These are phyloP conservation scores for Antheraea assamensis DNA, from an alignment of 2,888 invertebrate species.

Conservation along the genomic window DNA sequence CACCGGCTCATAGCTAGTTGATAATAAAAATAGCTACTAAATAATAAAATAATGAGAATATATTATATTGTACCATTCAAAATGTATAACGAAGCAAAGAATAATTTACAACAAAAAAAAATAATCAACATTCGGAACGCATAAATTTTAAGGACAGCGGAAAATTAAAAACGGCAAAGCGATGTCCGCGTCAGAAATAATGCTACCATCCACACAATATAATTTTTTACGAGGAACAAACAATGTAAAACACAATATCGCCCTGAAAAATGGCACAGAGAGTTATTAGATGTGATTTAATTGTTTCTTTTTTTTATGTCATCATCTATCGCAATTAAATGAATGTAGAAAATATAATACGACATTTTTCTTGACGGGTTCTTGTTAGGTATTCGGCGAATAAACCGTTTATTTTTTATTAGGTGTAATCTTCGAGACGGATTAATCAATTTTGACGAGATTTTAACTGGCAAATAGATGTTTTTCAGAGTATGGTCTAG, in stretches of 20 bases:
- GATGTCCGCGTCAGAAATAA: conserved; percentile 6
- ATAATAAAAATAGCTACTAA: too few relatives aligned
- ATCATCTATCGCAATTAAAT: conserved; percentile 3
- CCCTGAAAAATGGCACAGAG: conserved; percentile 29
- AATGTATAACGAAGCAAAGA: neutral
- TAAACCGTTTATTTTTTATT: too few relatives aligned
- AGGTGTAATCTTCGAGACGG: too few relatives aligned
- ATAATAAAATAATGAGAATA: neutral
- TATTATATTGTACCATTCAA: neutral
- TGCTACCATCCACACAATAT: conserved; percentile 5
- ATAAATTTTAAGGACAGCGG: conserved; percentile 5
- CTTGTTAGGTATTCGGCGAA: neutral
- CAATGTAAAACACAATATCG: conserved; percentile 28
- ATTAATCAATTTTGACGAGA: too few relatives aligned
- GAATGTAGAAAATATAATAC: neutral
- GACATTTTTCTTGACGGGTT: neutral
- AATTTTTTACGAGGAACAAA: neutral
- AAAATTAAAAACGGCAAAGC: conserved; percentile 2
- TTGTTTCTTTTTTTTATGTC: neutral
- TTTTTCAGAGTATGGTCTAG: too few relatives aligned
- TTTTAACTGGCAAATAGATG: too few relatives aligned
- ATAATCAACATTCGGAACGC: conserved; percentile 1
- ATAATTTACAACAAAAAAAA: neutral
- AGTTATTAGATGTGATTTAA: conserved; percentile 23
- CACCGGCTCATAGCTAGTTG: too few relatives aligned